Conservation (phyloP, 64 coral and sea anemone species). For the Anthopleura sola region DNA sequence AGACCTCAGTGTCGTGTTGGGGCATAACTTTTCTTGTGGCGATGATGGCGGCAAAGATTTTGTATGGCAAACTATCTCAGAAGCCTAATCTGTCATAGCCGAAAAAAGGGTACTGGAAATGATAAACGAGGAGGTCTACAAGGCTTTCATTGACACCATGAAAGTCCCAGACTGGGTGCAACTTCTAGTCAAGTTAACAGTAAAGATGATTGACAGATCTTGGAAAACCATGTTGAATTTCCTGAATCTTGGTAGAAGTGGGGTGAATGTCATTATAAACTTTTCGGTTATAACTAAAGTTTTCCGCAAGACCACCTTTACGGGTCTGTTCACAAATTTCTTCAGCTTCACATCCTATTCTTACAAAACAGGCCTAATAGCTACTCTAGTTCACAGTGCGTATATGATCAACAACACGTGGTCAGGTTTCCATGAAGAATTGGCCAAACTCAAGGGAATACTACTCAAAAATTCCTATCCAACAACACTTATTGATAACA, state of each 20-base stretch:
- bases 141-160: neutral
- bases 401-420: no score
- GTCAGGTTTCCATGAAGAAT: no score
- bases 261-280: slow-evolving; percentile 1
- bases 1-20: neutral
- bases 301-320: no score
- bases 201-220: slow-evolving; percentile 6
- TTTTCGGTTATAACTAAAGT: no score
- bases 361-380: no score
- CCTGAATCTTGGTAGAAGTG: slow-evolving; percentile 12
- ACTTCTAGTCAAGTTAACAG: neutral
- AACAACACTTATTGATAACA: no score
- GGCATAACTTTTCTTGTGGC: neutral
- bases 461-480: no score
- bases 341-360: no score
- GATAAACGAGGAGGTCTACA: neutral
- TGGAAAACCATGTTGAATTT: slow-evolving; percentile 27
- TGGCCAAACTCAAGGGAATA: no score
- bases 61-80: neutral
- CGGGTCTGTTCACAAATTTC: no score
- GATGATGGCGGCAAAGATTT: neutral
- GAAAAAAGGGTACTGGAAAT: neutral
- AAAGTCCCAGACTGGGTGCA: slow-evolving; percentile 34
- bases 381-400: no score
- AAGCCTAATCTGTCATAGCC: neutral